A percentile compares a stretch with the other conserved stretches of the same genome.
These are phyloP conservation scores for Drosophila murphyi DNA, from an alignment of 1,140 invertebrate species.

Conservation along the genomic window DNA sequence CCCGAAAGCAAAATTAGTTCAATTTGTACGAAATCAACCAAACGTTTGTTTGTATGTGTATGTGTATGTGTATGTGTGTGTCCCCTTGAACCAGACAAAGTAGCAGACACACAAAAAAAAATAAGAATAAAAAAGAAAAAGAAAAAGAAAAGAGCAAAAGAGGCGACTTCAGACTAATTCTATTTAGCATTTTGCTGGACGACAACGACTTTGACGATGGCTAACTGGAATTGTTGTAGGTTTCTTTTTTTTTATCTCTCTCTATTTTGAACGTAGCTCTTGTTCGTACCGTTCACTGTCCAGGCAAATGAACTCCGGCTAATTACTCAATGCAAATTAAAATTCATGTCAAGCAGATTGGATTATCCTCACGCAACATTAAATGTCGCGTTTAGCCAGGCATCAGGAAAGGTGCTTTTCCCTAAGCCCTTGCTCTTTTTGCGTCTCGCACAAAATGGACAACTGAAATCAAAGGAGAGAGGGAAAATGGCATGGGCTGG, in stretches of 20 bases:
- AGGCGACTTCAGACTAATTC: constrained; percentile 63
- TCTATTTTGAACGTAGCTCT: constrained; percentile 5
- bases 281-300: constrained; percentile 35
- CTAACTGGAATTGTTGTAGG: constrained; percentile 26
- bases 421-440: constrained; percentile 29
- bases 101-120: constrained; percentile 24
- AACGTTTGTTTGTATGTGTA: constrained; percentile 44
- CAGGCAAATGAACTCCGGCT: constrained; percentile 77
- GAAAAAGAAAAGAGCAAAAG: constrained; percentile 43
- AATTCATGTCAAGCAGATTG: constrained; percentile 83
- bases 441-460: constrained; percentile 42
- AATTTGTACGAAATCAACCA: constrained; percentile 81
- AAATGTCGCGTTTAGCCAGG: constrained; percentile 76
- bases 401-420: constrained; percentile 48
- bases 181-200: constrained; percentile 75
- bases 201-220: constrained; percentile 34
- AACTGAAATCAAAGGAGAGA: constrained; percentile 34
- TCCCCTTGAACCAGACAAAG: constrained; percentile 26
- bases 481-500: constrained; percentile 7
- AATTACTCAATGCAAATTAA: constrained; percentile 83
- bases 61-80: constrained; percentile 6
- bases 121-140: constrained; percentile 3
- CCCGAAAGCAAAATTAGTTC: constrained; percentile 74
- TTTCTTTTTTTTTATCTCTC: constrained; percentile 13
- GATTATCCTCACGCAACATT: constrained; percentile 83